A percentile compares a stretch with the other conserved stretches of the same genome.
phyloP scores from a whole-genome alignment of 2,113 vertebrate species.

The Microtus oregoni region DNA sequence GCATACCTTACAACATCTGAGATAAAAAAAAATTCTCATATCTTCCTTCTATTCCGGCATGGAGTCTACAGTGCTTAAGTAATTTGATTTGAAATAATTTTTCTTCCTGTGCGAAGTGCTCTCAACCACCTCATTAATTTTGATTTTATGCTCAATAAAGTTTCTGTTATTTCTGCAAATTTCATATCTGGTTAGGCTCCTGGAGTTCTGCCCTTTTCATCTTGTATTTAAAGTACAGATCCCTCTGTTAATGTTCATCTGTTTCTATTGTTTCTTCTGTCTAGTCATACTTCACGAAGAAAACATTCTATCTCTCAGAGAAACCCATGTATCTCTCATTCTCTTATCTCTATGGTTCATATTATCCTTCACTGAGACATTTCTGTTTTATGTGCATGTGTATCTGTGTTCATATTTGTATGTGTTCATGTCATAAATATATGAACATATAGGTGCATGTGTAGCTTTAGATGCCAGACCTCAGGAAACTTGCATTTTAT shows the following conservation, averaged over 20 bases:
- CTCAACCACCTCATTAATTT: constrained; percentile 70
- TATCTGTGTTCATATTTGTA: too few species aligned
- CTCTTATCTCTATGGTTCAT: not conserved
- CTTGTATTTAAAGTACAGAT: not conserved
- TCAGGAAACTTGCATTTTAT: not conserved
- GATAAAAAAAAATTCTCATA: not conserved
- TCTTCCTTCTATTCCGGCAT: not conserved
- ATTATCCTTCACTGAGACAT: not conserved
- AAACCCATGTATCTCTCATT: not conserved
- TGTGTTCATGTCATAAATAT: not conserved
- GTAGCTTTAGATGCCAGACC: not conserved
- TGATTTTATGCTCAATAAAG: constrained; percentile 74
- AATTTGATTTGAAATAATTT: constrained; percentile 59
- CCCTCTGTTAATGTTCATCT: not conserved
- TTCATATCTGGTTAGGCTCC: constrained; percentile 64
- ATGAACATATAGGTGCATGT: not conserved
- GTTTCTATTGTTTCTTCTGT: not conserved
- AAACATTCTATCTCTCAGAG: not conserved
- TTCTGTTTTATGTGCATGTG: not conserved
- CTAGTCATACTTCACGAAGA: not conserved
- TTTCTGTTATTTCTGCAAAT: constrained; percentile 77
- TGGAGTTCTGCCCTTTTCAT: constrained; percentile 28
- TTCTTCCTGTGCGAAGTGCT: constrained; percentile 18
- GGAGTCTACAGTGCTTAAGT: constrained; percentile 34
- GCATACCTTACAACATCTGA: not conserved